These are phyloP conservation scores for Drosophila maculinotata DNA, from an alignment of 2,888 invertebrate species.

Conservation along the genomic window DNA sequence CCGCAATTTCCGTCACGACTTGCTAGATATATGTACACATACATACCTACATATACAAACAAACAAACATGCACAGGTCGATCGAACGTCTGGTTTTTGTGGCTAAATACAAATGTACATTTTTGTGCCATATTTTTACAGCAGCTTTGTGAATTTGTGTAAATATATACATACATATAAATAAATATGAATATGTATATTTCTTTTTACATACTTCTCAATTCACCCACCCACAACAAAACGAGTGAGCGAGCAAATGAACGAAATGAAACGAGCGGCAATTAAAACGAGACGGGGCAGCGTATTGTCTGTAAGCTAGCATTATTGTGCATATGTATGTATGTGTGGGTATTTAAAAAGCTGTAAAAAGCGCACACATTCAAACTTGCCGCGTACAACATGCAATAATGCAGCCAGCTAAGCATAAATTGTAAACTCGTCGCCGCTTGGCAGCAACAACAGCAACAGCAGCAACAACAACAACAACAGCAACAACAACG, in stretches of 20 bases:
- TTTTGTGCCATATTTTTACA: slow-evolving; percentile 53
- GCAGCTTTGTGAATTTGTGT: slow-evolving; percentile 29
- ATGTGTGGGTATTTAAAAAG: slow-evolving; percentile 71
- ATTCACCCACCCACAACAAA: slow-evolving; percentile 75
- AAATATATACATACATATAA: slow-evolving; percentile 27
- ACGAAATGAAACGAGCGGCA: slow-evolving; percentile 51
- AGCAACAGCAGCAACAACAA: slow-evolving; percentile 15
- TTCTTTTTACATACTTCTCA: slow-evolving; percentile 67
- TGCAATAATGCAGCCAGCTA: slow-evolving; percentile 84
- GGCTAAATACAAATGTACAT: slow-evolving; percentile 25
- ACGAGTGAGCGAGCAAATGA: slow-evolving; percentile 51
- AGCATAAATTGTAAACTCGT: slow-evolving; percentile 84
- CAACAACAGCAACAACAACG: slow-evolving; percentile 51
- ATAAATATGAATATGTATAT: slow-evolving; percentile 34
- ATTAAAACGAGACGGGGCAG: slow-evolving; percentile 70
- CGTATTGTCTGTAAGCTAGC: slow-evolving; percentile 31
- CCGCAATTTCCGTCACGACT: slow-evolving; percentile 75
- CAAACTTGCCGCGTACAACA: slow-evolving; percentile 63
- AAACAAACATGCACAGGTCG: slow-evolving; percentile 8
- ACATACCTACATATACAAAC: slow-evolving; percentile 19
- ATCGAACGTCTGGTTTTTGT: slow-evolving; percentile 29
- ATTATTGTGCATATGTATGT: slow-evolving; percentile 7
- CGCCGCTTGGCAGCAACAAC: slow-evolving; percentile 45
- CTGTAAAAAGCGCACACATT: slow-evolving; percentile 66
- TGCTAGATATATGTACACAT: slow-evolving; percentile 23